Percentiles rank a stretch among this genome's conserved stretches.
Evolutionary conservation across 2,888 invertebrate species (phyloP).

Genomic region (Chirona hameri): DNA sequence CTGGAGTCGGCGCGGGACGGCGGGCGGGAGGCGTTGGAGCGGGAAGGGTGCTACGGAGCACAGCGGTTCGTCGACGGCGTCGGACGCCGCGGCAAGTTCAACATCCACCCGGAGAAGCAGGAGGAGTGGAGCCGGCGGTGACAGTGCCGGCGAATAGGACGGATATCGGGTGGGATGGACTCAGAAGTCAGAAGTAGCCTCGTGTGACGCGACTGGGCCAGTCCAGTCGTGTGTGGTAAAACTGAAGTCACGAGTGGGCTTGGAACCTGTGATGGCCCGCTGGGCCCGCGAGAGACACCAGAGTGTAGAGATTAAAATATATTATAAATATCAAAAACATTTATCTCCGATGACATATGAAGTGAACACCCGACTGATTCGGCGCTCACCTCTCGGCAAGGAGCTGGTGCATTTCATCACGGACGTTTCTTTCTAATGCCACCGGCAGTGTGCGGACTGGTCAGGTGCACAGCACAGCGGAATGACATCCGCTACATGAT

Average conservation of each 20-base stretch:
- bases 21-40: conserved; percentile 44
- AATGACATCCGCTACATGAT: too few species aligned
- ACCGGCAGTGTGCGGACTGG: too few species aligned
- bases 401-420: too few species aligned
- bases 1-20: not conserved
- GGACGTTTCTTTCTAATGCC: too few species aligned
- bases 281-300: not conserved
- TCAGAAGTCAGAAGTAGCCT: too few species aligned
- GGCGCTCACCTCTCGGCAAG: too few species aligned
- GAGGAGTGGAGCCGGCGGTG: not conserved
- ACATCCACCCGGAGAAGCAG: not conserved
- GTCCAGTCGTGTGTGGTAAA: not conserved
- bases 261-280: too few species aligned
- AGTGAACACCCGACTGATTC: not conserved
- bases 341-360: not conserved
- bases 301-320: not conserved
- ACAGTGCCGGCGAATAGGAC: not conserved
- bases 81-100: conserved; percentile 62
- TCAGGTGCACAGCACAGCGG: too few species aligned
- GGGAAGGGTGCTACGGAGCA: conserved; percentile 64
- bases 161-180: too few species aligned
- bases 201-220: too few species aligned
- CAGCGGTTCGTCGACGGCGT: conserved; percentile 64
- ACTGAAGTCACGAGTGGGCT: not conserved
- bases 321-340: not conserved